Percentiles rank a stretch among this genome's conserved stretches.
Evolutionary conservation across 1,140 invertebrate genomes (phyloP).

Genomic region (Pseudomyrmex concolor): DNA sequence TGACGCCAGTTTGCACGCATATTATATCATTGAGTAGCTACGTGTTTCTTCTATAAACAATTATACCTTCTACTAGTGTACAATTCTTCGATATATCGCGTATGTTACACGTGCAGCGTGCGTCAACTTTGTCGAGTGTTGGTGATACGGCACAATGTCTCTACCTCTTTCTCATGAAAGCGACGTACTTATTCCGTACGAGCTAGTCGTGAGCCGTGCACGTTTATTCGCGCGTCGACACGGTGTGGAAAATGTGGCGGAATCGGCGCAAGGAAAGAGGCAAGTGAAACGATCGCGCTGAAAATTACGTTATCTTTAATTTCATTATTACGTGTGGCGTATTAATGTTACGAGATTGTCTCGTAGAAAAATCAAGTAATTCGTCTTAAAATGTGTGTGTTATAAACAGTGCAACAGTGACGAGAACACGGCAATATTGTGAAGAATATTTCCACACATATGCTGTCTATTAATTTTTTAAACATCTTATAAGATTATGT

Average conservation of each 20-base stretch:
- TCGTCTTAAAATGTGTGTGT: background rate
- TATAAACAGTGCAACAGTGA: background rate
- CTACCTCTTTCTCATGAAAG: background rate
- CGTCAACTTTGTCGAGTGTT: conserved; percentile 7
- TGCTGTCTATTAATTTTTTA: background rate
- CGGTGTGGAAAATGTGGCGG: conserved; percentile 36
- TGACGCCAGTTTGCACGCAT: background rate
- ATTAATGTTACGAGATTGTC: background rate
- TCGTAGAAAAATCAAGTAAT: background rate
- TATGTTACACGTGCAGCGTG: too few species aligned
- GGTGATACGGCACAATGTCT: background rate
- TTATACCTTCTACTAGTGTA: background rate
- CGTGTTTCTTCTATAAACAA: conserved; percentile 1
- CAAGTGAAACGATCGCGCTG: conserved; percentile 6
- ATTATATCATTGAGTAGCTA: background rate
- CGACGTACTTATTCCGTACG: conserved; percentile 15
- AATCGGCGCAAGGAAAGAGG: conserved; percentile 40
- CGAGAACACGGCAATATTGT: too few species aligned
- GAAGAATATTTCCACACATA: conserved; percentile 3
- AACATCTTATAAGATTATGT: background rate
- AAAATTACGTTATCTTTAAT: background rate
- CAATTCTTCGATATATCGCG: background rate
- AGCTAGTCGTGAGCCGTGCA: conserved; percentile 20
- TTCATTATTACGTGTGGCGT: background rate
- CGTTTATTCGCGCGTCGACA: background rate